These are phyloP conservation scores for Perca schrenkii DNA, from an alignment of 2,113 vertebrate species.

Conservation along the genomic window DNA sequence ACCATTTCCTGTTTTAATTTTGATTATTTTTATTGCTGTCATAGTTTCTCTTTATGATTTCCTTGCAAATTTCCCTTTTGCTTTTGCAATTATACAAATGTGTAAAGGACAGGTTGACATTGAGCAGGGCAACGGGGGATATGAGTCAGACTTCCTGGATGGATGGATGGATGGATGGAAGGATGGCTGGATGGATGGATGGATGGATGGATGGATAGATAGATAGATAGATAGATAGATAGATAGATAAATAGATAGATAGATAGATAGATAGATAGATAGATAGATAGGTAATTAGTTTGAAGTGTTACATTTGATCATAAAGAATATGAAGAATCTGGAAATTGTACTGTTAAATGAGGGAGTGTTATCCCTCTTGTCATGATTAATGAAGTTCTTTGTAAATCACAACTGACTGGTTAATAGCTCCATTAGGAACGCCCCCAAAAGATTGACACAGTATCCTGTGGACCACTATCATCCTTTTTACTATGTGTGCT, in stretches of 20 bases:
- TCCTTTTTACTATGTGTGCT: conserved; percentile 64
- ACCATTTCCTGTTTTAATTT: neutral
- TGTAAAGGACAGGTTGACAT: conserved; percentile 22
- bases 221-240: too few species aligned
- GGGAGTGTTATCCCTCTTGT: conserved; percentile 31
- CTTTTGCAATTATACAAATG: neutral
- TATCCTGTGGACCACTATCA: conserved; percentile 52
- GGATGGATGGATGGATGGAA: neutral
- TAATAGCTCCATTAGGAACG: conserved; percentile 64
- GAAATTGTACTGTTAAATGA: conserved; percentile 34
- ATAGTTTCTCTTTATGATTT: conserved; percentile 10
- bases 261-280: too few species aligned
- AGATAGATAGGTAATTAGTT: neutral
- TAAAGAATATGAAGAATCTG: conserved; percentile 37
- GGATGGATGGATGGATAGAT: neutral
- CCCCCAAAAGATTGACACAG: conserved; percentile 61
- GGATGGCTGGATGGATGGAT: neutral
- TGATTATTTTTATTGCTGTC: neutral
- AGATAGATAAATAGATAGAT: too few species aligned
- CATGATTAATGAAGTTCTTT: conserved; percentile 74
- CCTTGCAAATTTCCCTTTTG: neutral
- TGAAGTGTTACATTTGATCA: conserved; percentile 17
- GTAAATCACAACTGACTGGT: conserved; percentile 66
- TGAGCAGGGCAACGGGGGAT: neutral
- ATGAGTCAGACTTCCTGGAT: neutral